phyloP scores from a whole-genome alignment of 1,140 invertebrate genomes.

The Streblospio benedicti region DNA sequence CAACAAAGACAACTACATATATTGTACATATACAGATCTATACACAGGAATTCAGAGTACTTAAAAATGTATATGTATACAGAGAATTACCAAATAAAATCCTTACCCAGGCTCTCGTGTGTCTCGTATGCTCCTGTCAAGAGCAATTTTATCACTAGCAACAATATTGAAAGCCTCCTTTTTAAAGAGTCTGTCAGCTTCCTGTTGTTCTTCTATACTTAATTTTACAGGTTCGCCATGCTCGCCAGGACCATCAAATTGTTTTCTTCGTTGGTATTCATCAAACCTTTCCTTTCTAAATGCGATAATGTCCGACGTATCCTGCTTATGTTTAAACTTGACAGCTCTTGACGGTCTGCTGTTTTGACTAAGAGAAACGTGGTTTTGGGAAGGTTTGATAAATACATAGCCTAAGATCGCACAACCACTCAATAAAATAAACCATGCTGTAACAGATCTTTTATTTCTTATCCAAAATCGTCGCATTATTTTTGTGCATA shows the following conservation, averaged over 20 bases:
- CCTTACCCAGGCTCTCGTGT: constrained; percentile 64
- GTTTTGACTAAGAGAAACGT: neutral
- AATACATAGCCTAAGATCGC: neutral
- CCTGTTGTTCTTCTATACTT: constrained; percentile 52
- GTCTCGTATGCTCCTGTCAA: constrained; percentile 69
- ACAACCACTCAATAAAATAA: neutral
- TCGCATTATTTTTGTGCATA: neutral
- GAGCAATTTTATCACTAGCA: constrained; percentile 72
- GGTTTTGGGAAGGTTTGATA: neutral
- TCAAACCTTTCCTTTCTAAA: constrained; percentile 10
- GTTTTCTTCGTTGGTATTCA: constrained; percentile 4
- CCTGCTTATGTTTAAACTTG: neutral
- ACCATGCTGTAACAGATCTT: neutral
- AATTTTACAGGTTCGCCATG: constrained; percentile 29
- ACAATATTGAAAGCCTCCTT: constrained; percentile 78
- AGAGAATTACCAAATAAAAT: neutral
- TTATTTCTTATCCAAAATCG: neutral
- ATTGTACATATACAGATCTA: neutral
- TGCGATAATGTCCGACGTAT: neutral
- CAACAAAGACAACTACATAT: no score
- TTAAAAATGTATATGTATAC: neutral
- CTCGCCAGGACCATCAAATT: constrained; percentile 30
- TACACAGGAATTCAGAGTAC: neutral
- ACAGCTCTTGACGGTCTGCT: neutral
- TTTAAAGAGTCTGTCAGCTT: constrained; percentile 50